Percentiles rank a stretch among this genome's conserved stretches.
These are phyloP conservation scores for Brotula barbata DNA, from an alignment of 2,797 vertebrate species.

Conservation along the genomic window DNA sequence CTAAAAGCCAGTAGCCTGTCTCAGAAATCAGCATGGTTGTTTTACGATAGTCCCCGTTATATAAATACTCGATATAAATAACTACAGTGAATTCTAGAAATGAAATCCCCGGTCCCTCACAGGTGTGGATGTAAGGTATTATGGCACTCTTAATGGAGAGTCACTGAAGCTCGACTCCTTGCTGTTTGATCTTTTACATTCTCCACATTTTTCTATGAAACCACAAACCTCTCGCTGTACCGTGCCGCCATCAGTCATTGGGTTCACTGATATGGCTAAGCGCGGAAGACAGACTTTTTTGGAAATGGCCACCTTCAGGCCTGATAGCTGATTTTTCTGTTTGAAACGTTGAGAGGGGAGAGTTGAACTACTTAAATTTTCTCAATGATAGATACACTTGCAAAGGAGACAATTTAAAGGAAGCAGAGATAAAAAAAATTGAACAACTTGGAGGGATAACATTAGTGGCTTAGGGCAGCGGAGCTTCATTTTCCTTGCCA, in stretches of 20 bases:
- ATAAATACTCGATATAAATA: too few relatives aligned
- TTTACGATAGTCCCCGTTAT: too few relatives aligned
- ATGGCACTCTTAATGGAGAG: not conserved
- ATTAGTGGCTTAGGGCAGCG: constrained; percentile 8
- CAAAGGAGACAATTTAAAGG: not conserved
- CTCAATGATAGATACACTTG: constrained; percentile 27
- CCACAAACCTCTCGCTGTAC: not conserved
- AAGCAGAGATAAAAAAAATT: not conserved
- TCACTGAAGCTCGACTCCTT: not conserved
- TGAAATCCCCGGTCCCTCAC: not conserved
- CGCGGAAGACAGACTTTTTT: constrained; percentile 9
- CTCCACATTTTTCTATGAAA: not conserved
- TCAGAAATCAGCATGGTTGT: too few relatives aligned
- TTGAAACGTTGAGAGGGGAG: not conserved
- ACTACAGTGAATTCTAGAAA: not conserved
- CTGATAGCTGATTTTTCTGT: not conserved
- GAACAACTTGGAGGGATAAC: constrained; percentile 11
- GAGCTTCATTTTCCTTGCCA: not conserved
- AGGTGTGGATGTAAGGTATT: constrained; percentile 1
- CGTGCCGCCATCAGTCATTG: not conserved
- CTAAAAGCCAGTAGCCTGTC: too few relatives aligned
- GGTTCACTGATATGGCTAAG: not conserved
- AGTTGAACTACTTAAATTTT: constrained; percentile 37
- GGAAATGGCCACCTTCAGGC: not conserved
- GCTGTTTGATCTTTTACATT: not conserved